Evolutionary conservation across 2,797 vertebrate species (phyloP).

Genomic region (Galago senegalensis): DNA sequence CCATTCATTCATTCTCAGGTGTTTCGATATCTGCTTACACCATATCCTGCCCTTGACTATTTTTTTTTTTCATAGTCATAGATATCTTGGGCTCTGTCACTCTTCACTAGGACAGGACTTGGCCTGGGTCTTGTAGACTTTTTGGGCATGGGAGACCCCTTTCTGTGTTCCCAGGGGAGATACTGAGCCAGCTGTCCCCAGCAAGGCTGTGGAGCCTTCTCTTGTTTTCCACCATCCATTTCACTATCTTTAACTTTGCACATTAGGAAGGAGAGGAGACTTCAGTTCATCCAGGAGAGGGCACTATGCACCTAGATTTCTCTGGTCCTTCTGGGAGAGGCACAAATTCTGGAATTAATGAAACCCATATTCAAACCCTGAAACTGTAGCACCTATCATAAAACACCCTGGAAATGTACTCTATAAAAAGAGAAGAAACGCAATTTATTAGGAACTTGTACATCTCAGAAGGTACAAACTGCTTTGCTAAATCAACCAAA

Average conservation of each 20-base stretch:
- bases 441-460: constrained; percentile 79
- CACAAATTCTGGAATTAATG: constrained; percentile 76
- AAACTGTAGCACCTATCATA: constrained; percentile 77
- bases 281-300: constrained; percentile 83
- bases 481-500: constrained; percentile 73
- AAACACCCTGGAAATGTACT: constrained; percentile 72
- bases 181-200: background rate
- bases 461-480: constrained; percentile 74
- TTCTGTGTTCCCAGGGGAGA: background rate
- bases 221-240: background rate
- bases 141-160: background rate
- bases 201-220: background rate
- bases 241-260: background rate
- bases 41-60: background rate
- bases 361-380: constrained; percentile 76
- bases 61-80: background rate
- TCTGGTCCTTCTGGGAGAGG: constrained; percentile 29
- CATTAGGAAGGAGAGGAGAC: constrained; percentile 4
- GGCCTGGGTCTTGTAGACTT: background rate
- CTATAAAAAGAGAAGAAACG: constrained; percentile 78
- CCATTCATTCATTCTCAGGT: background rate
- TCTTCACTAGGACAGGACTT: background rate
- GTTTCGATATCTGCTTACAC: constrained; percentile 60
- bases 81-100: background rate
- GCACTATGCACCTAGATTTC: constrained; percentile 78